These are phyloP conservation scores for Phrynocephalus versicolor DNA, from an alignment of 2,113 vertebrate species.

Conservation along the genomic window DNA sequence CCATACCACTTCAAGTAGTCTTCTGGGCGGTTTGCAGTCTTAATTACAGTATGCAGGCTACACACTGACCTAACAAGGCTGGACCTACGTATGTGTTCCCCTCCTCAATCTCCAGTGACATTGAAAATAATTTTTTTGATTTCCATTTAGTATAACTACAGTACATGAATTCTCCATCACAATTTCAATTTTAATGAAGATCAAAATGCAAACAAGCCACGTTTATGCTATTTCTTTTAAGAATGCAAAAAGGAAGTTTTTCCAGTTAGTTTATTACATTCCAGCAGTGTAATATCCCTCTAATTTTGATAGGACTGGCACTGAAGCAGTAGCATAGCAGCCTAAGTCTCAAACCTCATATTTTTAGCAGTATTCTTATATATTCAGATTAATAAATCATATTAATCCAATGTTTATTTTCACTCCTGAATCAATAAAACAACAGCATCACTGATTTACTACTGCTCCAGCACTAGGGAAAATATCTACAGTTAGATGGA, in stretches of 20 bases:
- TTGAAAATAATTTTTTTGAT: background rate
- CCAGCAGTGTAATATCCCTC: background rate
- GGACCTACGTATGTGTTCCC: too few species aligned
- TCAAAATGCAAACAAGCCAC: background rate
- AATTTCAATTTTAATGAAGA: background rate
- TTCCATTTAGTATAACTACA: background rate
- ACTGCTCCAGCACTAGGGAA: background rate
- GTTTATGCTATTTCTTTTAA: background rate
- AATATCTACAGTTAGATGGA: background rate
- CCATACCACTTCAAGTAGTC: too few species aligned
- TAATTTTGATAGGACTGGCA: background rate
- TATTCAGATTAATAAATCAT: background rate
- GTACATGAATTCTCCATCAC: background rate
- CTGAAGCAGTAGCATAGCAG: background rate
- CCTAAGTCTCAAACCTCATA: background rate
- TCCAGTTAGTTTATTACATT: background rate
- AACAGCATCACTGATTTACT: background rate
- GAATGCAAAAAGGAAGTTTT: accelerated
- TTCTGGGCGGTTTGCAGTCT: too few species aligned
- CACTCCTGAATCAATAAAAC: background rate
- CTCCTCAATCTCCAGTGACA: too few species aligned
- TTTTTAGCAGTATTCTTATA: background rate
- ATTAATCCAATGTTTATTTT: background rate
- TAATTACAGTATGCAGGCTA: too few species aligned
- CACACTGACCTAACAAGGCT: too few species aligned